Evolutionary conservation across 2,888 invertebrate genomes (phyloP), one percentile per base, ranked within the genome.

Genomic region (Tipula helvola): DNA sequence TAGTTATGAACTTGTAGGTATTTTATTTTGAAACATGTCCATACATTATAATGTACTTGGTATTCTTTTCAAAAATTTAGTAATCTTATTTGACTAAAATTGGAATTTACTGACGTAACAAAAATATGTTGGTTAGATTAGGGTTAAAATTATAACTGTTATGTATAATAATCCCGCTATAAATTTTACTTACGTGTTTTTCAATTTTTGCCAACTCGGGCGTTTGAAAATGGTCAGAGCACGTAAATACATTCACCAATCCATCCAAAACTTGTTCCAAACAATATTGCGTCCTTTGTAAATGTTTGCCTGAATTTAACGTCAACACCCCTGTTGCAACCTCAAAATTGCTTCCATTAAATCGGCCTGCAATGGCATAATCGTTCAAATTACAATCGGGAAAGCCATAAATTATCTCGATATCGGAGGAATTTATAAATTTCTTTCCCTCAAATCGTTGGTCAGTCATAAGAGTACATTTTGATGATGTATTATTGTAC

Each of bases 201-300:
- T 36, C 39, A 41, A 71, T 71, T 28, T 71, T 36, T 7, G 85
- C 88, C 87, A 87, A 86, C 90, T 87, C 90, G 87, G 88, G 88
- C 39, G 88, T 87, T 10, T 88, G 90, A 88, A 93, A 92, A 88
- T 94, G 93, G 88, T 94, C 93, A 16, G 93, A 91, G 89, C 95
- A 95, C 4, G 93, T 93, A 88, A 94, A 93, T 88, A 95, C 93
- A 90, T 94, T 94, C 36, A 93, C 90, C n/a, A 91, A 16, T 39
- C 86, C 87, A 71, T 39, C 52, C 4, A 87, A 36, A 12, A 88
- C 89, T 71, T 89, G 88, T 44, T 89, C 89, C 85, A 89, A 87
- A 71, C 89, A 89, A 41, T 88, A 89, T 36, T 89, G 88, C 52
- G 88, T 87, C 3, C 87, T 86, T 47, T 87, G 85, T 42, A 89